phyloP scores from a whole-genome alignment of 92 coral and sea anemone genomes.

The Heteractis magnifica region DNA sequence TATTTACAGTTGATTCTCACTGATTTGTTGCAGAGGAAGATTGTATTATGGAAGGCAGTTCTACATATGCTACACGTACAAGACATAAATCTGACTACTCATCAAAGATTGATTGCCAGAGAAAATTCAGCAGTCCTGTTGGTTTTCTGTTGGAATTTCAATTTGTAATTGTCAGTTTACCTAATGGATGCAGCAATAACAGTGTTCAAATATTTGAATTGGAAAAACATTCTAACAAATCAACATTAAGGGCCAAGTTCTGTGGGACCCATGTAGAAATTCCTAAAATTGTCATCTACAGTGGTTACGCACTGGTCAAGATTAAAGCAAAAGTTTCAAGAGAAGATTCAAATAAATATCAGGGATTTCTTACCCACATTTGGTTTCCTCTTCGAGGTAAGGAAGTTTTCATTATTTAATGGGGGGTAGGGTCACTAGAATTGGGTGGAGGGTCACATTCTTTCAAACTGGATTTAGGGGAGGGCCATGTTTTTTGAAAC shows the following conservation, averaged over 20 bases:
- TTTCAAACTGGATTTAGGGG: too few relatives aligned
- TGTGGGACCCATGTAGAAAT: neutral
- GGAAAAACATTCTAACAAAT: neutral
- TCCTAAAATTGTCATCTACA: neutral
- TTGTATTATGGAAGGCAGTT: neutral
- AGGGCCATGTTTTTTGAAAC: too few relatives aligned
- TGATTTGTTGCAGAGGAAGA: neutral
- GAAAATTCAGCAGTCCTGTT: neutral
- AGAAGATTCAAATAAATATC: neutral
- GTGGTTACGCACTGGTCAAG: neutral
- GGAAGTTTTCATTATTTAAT: too few relatives aligned
- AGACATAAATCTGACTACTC: neutral
- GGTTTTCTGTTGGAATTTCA: neutral
- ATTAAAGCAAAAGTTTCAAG: neutral
- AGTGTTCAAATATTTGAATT: neutral
- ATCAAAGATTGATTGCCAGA: neutral
- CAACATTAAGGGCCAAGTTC: neutral
- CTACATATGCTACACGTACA: neutral
- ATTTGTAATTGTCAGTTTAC: neutral
- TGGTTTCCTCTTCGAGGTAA: too few relatives aligned
- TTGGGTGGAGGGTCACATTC: too few relatives aligned
- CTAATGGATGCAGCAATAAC: neutral
- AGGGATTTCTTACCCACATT: neutral
- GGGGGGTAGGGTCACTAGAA: too few relatives aligned
- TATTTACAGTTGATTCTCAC: neutral